Percentiles rank a stretch among this genome's conserved stretches.
Conservation (phyloP, 2,888 invertebrate species). For the Drosophila macrothrix region DNA sequence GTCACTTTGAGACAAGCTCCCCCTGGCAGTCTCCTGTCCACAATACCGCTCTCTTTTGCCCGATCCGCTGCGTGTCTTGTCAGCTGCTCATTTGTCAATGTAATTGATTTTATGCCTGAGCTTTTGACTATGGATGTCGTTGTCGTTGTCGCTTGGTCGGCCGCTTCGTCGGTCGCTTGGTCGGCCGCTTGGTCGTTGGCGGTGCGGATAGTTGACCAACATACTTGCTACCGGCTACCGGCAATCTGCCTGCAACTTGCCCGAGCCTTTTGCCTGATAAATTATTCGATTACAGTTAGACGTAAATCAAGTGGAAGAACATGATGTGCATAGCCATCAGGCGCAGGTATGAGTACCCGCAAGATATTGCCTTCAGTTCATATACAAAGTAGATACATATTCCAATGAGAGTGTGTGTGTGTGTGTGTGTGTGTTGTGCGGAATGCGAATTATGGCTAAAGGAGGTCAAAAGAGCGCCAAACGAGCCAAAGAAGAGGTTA, state of each 20-base stretch:
- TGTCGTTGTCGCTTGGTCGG: constrained; percentile 13
- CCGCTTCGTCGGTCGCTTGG: neutral
- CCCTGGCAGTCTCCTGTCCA: constrained; percentile 16
- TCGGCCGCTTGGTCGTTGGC: constrained; percentile 1
- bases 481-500: constrained; percentile 15
- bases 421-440: neutral
- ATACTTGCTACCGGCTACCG: constrained; percentile 17
- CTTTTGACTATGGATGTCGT: constrained; percentile 71
- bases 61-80: constrained; percentile 58
- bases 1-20: constrained; percentile 57
- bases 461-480: constrained; percentile 47
- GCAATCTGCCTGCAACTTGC: constrained; percentile 19
- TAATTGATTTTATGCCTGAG: constrained; percentile 79
- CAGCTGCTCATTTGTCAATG: constrained; percentile 80
- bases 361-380: constrained; percentile 49
- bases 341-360: constrained; percentile 26
- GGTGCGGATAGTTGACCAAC: constrained; percentile 14
- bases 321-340: constrained; percentile 72
- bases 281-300: constrained; percentile 79
- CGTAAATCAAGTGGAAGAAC: constrained; percentile 78
- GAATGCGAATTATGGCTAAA: constrained; percentile 35
- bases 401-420: constrained; percentile 1
- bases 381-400: constrained; percentile 26
- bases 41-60: neutral
- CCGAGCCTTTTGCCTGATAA: constrained; percentile 67